A percentile compares a stretch with the other conserved stretches of the same genome.
Conservation (phyloP, 2,888 invertebrate species). For the Neuroscelio doddi region DNA sequence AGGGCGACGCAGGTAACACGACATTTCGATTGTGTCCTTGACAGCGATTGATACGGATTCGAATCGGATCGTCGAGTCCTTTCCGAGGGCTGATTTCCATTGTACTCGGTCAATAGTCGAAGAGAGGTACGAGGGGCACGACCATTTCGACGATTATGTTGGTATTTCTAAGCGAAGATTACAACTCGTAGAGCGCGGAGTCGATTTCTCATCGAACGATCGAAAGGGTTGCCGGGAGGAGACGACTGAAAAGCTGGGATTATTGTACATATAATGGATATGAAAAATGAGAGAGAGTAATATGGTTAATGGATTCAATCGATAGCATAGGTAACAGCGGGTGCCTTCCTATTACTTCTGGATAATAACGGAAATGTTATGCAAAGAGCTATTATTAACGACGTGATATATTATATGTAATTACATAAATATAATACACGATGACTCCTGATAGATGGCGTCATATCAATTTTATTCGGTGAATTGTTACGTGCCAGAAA, state of each 20-base stretch:
- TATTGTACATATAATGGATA: slow-evolving; percentile 28
- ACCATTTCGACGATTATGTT: slow-evolving; percentile 47
- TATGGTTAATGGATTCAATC: slow-evolving; percentile 2
- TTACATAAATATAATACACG: background rate
- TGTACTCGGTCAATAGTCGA: slow-evolving; percentile 17
- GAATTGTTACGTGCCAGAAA: too few relatives aligned
- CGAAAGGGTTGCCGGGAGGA: slow-evolving; percentile 35
- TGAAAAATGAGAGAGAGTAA: slow-evolving; percentile 10
- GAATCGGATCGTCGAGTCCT: slow-evolving; percentile 40
- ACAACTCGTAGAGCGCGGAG: slow-evolving; percentile 26
- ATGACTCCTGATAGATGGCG: background rate
- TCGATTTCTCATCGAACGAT: slow-evolving; percentile 50
- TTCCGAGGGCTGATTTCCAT: slow-evolving; percentile 21
- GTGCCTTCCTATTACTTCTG: slow-evolving; percentile 1
- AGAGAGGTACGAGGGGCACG: background rate
- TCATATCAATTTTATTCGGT: too few relatives aligned
- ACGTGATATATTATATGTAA: slow-evolving; percentile 1
- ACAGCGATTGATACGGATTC: slow-evolving; percentile 67
- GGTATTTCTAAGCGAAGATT: slow-evolving; percentile 23
- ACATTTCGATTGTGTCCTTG: slow-evolving; percentile 60
- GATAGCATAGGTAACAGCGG: background rate
- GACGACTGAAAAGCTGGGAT: slow-evolving; percentile 36
- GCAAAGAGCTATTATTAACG: slow-evolving; percentile 3
- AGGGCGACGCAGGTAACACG: slow-evolving; percentile 56
- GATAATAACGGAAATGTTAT: slow-evolving; percentile 7